Evolutionary conservation across 2,113 vertebrate genomes (phyloP), one percentile per base, ranked within the genome.

Genomic region (Gymnorhina tibicen): DNA sequence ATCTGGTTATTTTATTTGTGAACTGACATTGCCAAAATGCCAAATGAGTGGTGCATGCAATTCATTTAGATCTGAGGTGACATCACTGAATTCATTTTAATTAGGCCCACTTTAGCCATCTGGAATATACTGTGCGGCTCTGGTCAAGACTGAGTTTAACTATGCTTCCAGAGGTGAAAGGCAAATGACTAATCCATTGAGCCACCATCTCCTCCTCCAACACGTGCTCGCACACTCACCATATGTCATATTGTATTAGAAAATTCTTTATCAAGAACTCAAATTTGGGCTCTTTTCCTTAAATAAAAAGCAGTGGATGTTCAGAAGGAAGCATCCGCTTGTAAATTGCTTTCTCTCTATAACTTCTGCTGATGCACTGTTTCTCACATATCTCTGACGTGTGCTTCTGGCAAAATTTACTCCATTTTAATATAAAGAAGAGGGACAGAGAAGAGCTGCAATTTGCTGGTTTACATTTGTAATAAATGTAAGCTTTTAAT

Each of bases 81-180:
- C 96, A 96, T 95, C 91, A 95, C 94, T 93, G 94, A 93, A 94
- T 95, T 96, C 60, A 91, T 95, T 96, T 97, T 96, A 97, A 97
- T 97, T 96, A 96, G 95, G 85, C 84, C 90, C 73, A 87, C 85
- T 95, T 95, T 91, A 97, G 91, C 93, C 96, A 97, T 97, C 96
- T 97, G 97, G 94, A 97, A 95, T 95, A 93, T 56, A 79, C 83
- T 95, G 73, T 42, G 28, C 63, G 33, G 35, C 89, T 80, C 81
- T 91, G 80, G 80, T 89, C 59, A 67, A 80, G 85, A 56, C 56
- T 52, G 78, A 95, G 84, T 97, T 95, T 94, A 93, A 91, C 46
- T 96, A 74, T 94, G 63, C 83, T 91, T 97, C 87, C 87, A 94
- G 77, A 96, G 91, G 91, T 96, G 75, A 88, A 97, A 97, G 95